phyloP scores from a whole-genome alignment of 2,888 invertebrate species.

The Nycteola revayana region DNA sequence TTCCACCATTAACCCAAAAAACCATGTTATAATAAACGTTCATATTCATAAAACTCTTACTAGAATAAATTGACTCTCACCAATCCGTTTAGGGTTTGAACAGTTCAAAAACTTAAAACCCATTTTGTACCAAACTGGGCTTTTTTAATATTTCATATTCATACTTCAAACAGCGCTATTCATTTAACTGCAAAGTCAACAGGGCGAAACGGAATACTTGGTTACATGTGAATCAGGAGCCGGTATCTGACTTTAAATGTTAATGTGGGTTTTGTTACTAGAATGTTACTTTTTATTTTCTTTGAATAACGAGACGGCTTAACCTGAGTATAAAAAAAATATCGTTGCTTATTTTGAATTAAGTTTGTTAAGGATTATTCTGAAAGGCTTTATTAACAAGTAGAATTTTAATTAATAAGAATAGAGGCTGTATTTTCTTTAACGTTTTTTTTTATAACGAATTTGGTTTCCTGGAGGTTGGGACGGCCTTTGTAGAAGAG shows the following conservation, averaged over 20 bases:
- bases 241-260: constrained; percentile 22
- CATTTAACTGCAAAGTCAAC: constrained; percentile 38
- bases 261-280: constrained; percentile 20
- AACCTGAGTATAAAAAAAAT: no score
- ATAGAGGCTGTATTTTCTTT: no score
- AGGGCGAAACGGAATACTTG: constrained; percentile 26
- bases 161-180: constrained; percentile 19
- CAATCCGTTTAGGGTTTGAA: constrained; percentile 3
- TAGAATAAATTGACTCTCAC: constrained; percentile 11
- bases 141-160: constrained; percentile 29
- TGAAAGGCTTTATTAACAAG: no score
- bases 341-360: no score
- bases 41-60: constrained; percentile 14
- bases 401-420: no score
- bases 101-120: constrained; percentile 6
- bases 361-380: no score
- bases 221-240: constrained; percentile 25
- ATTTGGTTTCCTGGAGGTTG: no score
- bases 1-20: constrained; percentile 12
- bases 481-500: no score
- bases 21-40: constrained; percentile 8
- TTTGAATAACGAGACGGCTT: no score
- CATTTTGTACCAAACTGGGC: constrained; percentile 4
- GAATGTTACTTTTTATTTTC: constrained; percentile 15
- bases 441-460: no score